phyloP scores from a whole-genome alignment of 2,113 vertebrate genomes.

The Sapayoa aenigma region DNA sequence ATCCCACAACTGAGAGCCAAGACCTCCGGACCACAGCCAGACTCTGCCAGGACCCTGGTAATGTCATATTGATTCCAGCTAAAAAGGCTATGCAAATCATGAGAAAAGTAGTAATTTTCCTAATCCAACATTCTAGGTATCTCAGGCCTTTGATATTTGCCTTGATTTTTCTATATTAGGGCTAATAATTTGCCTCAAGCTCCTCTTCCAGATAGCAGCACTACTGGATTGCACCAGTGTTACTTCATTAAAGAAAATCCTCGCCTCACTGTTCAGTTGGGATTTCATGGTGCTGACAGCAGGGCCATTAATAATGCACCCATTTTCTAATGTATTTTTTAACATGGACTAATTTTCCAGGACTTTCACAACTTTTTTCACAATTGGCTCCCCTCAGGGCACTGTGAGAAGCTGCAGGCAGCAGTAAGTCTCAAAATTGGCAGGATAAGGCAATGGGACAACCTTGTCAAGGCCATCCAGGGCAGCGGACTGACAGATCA shows the following conservation, averaged over 20 bases:
- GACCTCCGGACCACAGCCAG: neutral
- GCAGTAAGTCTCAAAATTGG: neutral
- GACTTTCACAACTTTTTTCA: neutral
- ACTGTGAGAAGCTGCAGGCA: neutral
- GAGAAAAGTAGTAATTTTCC: neutral
- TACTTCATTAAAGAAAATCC: neutral
- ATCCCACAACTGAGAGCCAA: neutral
- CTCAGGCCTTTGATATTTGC: neutral
- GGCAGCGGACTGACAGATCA: neutral
- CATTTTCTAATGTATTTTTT: constrained; percentile 11
- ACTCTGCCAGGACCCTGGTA: neutral
- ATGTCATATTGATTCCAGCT: neutral
- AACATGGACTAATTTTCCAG: neutral
- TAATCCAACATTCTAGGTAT: neutral
- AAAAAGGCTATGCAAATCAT: neutral
- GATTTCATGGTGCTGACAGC: neutral
- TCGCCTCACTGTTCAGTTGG: neutral
- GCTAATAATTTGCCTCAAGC: neutral
- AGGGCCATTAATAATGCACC: neutral
- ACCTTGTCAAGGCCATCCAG: neutral
- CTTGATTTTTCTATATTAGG: neutral
- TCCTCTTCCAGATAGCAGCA: neutral
- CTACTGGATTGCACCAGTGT: neutral
- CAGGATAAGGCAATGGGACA: neutral
- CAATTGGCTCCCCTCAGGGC: fast-evolving